Conservation (phyloP, 2,797 vertebrate species). For the Sebastes ruberrimus region DNA sequence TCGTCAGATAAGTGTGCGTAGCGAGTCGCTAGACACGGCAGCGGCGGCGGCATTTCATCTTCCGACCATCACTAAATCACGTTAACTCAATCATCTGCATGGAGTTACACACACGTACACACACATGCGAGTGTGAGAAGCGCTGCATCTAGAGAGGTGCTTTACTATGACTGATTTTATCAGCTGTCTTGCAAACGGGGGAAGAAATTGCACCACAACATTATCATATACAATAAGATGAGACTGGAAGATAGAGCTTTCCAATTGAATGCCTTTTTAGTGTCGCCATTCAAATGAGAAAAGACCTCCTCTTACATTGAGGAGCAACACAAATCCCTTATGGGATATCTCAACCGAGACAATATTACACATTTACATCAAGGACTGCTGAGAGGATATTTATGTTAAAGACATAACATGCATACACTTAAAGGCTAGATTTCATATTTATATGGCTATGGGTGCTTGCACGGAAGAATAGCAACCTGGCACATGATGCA, state of each 20-base stretch:
- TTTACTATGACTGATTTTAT: constrained; percentile 76
- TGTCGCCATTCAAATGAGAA: constrained; percentile 72
- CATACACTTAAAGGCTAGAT: constrained; percentile 32
- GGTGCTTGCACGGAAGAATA: neutral
- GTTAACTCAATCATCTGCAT: constrained; percentile 78
- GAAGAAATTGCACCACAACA: constrained; percentile 74
- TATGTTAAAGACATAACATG: constrained; percentile 46
- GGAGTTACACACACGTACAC: constrained; percentile 27
- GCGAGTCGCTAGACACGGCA: constrained; percentile 56
- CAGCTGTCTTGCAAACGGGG: constrained; percentile 66
- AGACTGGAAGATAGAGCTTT: constrained; percentile 66
- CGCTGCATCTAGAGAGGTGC: constrained; percentile 57
- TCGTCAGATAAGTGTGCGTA: constrained; percentile 72
- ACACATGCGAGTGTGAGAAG: constrained; percentile 14
- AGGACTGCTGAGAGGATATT: constrained; percentile 49
- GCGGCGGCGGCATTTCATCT: constrained; percentile 72
- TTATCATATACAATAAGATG: constrained; percentile 79
- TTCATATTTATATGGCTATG: constrained; percentile 21
- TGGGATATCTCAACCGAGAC: constrained; percentile 60
- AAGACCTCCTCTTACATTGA: constrained; percentile 60
- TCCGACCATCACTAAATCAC: constrained; percentile 72
- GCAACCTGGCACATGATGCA: neutral
- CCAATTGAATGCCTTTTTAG: constrained; percentile 73
- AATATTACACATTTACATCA: constrained; percentile 72
- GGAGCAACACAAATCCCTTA: constrained; percentile 55